Evolutionary conservation across 2,888 invertebrate species (phyloP).

Genomic region (Dryobota labecula): DNA sequence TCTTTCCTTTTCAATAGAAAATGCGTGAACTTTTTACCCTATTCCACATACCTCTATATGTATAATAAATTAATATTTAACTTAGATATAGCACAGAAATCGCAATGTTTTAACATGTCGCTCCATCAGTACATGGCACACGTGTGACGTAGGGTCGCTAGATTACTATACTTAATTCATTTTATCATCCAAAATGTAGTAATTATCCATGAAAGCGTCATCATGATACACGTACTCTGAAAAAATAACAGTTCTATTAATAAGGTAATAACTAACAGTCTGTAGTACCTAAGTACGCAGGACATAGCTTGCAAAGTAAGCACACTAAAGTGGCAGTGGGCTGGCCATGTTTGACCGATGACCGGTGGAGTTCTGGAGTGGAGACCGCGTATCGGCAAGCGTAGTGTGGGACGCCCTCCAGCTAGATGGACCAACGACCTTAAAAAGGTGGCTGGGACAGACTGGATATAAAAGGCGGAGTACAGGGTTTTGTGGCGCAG

Average conservation of each 20-base stretch:
- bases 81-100: too few relatives aligned
- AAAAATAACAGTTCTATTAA: slow-evolving; percentile 17
- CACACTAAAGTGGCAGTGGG: not conserved
- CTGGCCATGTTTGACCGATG: not conserved
- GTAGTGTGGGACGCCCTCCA: too few relatives aligned
- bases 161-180: not conserved
- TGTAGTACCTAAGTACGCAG: not conserved
- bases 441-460: too few relatives aligned
- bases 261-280: not conserved
- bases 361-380: too few relatives aligned
- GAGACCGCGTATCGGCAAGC: too few relatives aligned
- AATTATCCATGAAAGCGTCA: slow-evolving; percentile 48
- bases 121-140: not conserved
- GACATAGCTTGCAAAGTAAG: not conserved
- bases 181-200: slow-evolving; percentile 26
- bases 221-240: slow-evolving; percentile 44
- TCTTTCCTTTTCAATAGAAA: too few relatives aligned
- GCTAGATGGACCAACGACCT: too few relatives aligned
- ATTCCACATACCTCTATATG: too few relatives aligned
- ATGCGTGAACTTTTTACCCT: too few relatives aligned
- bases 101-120: not conserved
- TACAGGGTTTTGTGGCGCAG: too few relatives aligned
- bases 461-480: too few relatives aligned
- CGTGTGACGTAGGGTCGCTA: not conserved
- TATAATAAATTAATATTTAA: too few relatives aligned